Percentiles rank a stretch among this genome's conserved stretches.
phyloP scores from a whole-genome alignment of 1,140 invertebrate species.

The Apis laboriosa region DNA sequence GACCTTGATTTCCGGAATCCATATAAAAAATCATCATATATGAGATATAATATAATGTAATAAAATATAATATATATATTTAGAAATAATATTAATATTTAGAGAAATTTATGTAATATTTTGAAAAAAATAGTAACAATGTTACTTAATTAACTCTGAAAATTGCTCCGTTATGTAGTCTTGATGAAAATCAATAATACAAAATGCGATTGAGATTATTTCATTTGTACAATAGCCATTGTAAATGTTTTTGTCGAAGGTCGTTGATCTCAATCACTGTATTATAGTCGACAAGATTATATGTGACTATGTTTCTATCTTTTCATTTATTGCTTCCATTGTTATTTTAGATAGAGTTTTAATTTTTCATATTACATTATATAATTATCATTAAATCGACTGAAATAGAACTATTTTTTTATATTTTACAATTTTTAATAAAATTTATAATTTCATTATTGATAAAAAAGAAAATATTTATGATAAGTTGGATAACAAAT shows the following conservation, averaged over 20 bases:
- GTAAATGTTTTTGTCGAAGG: conserved; percentile 26
- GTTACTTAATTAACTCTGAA: not conserved
- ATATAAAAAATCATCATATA: not conserved
- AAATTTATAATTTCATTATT: not conserved
- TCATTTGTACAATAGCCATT: not conserved
- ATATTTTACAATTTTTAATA: not conserved
- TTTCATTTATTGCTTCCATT: too few species aligned
- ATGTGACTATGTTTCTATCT: not conserved
- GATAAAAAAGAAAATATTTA: not conserved
- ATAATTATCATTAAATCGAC: not conserved
- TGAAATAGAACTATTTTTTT: not conserved
- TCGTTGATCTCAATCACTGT: conserved; percentile 9
- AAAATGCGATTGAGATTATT: conserved; percentile 3
- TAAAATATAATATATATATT: too few species aligned
- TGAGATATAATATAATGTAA: too few species aligned
- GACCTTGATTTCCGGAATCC: conserved; percentile 8
- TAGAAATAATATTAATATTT: too few species aligned
- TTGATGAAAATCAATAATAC: not conserved
- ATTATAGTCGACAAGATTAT: not conserved
- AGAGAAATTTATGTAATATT: not conserved
- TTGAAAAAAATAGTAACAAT: not conserved
- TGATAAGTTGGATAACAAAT: not conserved
- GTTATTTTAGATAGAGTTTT: not conserved
- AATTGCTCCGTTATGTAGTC: not conserved
- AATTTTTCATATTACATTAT: not conserved